Evolutionary conservation across 2,113 vertebrate species (phyloP).

Genomic region (Psophia crepitans): DNA sequence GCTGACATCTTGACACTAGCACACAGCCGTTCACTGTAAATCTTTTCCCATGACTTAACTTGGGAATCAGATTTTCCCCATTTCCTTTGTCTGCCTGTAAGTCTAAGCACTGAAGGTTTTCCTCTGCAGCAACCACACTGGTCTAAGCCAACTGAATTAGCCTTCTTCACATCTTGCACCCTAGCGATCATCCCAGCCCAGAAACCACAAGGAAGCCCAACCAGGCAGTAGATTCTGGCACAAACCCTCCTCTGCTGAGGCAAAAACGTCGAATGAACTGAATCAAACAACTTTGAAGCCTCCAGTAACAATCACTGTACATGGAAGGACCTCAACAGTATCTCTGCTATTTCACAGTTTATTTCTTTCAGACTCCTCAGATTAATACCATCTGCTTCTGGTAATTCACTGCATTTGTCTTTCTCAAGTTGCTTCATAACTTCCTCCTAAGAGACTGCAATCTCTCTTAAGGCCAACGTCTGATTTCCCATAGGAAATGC

Average conservation of each 20-base stretch:
- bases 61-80: constrained; percentile 29
- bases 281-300: background rate
- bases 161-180: background rate
- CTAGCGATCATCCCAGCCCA: background rate
- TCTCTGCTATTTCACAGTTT: constrained; percentile 13
- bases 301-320: background rate
- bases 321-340: background rate
- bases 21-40: background rate
- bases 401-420: constrained; percentile 34
- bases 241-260: background rate
- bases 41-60: constrained; percentile 59
- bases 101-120: background rate
- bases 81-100: constrained; percentile 19
- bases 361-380: constrained; percentile 36
- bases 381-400: constrained; percentile 61
- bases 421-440: constrained; percentile 27
- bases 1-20: constrained; percentile 10
- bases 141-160: background rate
- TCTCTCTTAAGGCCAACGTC: background rate
- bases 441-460: constrained; percentile 26
- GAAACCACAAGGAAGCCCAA: background rate
- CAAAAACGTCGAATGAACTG: background rate
- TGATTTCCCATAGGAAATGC: constrained; percentile 53
- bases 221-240: background rate
- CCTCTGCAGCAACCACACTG: background rate